These are phyloP conservation scores for Cliona cf. orientalis DNA, from an alignment of 37 sponge, comb jelly and placozoan species.

Conservation along the genomic window DNA sequence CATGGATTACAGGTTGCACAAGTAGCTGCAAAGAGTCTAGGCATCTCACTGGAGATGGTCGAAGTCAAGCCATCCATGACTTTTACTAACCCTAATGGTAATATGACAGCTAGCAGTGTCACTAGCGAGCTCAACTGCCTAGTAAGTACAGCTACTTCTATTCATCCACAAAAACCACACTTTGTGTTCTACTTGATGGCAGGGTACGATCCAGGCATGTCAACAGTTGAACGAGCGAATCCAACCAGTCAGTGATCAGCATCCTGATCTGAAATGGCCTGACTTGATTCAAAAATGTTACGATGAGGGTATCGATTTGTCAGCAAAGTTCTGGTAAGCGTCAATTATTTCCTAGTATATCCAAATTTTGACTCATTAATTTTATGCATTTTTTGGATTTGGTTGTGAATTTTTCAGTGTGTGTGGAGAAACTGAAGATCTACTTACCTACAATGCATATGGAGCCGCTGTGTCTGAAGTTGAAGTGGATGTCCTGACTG, in stretches of 20 bases:
- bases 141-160: slow-evolving; percentile 16
- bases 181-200: neutral
- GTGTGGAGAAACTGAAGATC: slow-evolving; percentile 6
- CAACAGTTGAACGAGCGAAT: slow-evolving; percentile 57
- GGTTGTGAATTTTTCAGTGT: slow-evolving; percentile 30
- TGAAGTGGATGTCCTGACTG: slow-evolving; percentile 85
- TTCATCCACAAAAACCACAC: neutral
- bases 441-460: slow-evolving; percentile 61
- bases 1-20: slow-evolving; percentile 76
- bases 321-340: slow-evolving; percentile 36
- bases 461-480: slow-evolving; percentile 69
- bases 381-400: neutral
- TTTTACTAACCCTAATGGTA: slow-evolving; percentile 69
- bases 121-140: slow-evolving; percentile 74
- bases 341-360: neutral
- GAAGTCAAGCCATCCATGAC: slow-evolving; percentile 61
- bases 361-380: neutral
- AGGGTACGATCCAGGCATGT: slow-evolving; percentile 71
- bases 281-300: slow-evolving; percentile 54
- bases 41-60: slow-evolving; percentile 61
- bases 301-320: slow-evolving; percentile 58
- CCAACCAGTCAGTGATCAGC: slow-evolving; percentile 42
- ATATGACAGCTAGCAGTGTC: slow-evolving; percentile 64
- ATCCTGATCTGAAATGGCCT: slow-evolving; percentile 59
- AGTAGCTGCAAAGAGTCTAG: slow-evolving; percentile 74